Conservation (phyloP, 2,113 vertebrate genomes). For the Perccottus glenii region DNA sequence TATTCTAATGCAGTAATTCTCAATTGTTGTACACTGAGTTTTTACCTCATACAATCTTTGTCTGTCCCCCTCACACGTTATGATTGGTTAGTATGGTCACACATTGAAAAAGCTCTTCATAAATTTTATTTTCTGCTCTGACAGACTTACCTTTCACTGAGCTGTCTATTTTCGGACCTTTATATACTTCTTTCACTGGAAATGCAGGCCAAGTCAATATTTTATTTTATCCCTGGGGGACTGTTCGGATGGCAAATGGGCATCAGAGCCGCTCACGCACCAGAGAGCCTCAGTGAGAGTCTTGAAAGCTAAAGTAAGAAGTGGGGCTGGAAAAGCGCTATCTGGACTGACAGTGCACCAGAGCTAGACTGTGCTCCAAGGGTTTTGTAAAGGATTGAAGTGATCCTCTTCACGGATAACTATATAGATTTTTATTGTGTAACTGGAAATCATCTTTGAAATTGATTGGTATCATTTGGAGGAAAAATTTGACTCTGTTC, state of each 20-base stretch:
- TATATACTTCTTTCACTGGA: constrained; percentile 29
- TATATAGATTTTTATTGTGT: neutral
- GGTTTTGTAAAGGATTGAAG: constrained; percentile 11
- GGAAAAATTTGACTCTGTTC: no score
- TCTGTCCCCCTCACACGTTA: no score
- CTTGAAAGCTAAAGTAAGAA: constrained; percentile 11
- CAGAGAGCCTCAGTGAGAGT: constrained; percentile 13
- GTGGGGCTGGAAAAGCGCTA: constrained; percentile 14
- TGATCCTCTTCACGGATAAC: constrained; percentile 1
- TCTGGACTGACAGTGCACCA: constrained; percentile 1
- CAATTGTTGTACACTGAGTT: no score
- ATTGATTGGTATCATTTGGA: no score
- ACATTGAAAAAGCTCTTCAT: neutral
- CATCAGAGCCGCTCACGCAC: neutral
- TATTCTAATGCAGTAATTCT: no score
- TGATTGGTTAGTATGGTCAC: no score
- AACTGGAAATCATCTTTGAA: neutral
- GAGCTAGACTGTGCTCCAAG: neutral
- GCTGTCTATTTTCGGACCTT: constrained; percentile 23
- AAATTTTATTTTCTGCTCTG: constrained; percentile 20
- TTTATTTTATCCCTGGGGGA: constrained; percentile 26
- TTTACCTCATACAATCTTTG: no score
- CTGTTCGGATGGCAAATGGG: constrained; percentile 17
- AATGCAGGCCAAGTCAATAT: constrained; percentile 13
- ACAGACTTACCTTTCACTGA: constrained; percentile 38